Evolutionary conservation across 2,888 invertebrate species (phyloP), one percentile per base, ranked within the genome.

Genomic region (Epistrophella euchroma): DNA sequence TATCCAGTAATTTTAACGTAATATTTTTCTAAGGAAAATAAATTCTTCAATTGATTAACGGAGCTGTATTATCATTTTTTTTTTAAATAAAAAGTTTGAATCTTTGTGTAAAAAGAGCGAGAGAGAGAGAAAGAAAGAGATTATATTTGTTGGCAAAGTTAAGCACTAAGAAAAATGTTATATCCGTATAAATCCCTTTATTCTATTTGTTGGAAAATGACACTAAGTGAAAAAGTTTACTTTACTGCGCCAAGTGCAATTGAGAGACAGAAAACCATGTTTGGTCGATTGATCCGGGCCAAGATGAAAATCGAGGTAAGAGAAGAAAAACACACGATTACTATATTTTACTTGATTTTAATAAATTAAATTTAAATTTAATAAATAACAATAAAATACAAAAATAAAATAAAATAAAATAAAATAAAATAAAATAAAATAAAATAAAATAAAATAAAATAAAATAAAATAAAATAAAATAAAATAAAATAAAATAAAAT

Each of bases 201-300:
- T 40, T 60, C 17, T 60, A 17, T 40, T 60, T 60, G 37, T 60
- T 66, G 66, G 32, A 62, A 74, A 81, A 81, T 85, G 85, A 81
- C 85, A 85, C 81, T 85, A 77, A 85, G 81, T 85, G 76, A 81
- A 81, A 81, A 85, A 85, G 81, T 85, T 85, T 85, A 60, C 81
- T 76, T 70, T 15, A 77, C 62, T 74, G 81, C 81, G 55, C 66
- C 85, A 76, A 85, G 73, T 80, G 76, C 76, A 56, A 64, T 62
- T 76, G 72, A 81, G 70, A 85, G 81, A 76, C 81, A 76, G 55
- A 85, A 50, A 62, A 70, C 32, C 73, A 50, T 85, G 80, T 73
- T 76, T 68, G 72, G 76, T 73, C 81, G 71, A 77, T 77, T 81
- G 80, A 85, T 85, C 62, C 68, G 81, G 55, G 72, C 52, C 19